phyloP scores from a whole-genome alignment of 2,113 vertebrate species.

The Spermophilus dauricus region DNA sequence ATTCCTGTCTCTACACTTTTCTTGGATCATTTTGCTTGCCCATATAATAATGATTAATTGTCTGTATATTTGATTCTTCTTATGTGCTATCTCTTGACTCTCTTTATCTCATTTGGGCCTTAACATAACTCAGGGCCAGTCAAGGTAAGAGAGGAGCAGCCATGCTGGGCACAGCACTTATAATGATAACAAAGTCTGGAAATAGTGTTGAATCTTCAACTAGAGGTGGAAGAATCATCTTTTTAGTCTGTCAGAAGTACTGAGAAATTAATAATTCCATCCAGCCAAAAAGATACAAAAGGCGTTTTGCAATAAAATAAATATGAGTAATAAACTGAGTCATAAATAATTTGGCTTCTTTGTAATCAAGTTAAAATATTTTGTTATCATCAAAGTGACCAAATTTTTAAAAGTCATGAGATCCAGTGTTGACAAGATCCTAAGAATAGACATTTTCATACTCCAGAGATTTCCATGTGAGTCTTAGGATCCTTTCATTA shows the following conservation, averaged over 20 bases:
- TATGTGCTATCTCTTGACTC: not conserved
- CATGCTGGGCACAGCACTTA: not conserved
- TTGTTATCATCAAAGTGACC: not conserved
- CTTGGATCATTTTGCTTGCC: not conserved
- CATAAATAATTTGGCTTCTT: not conserved
- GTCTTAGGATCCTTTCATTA: not conserved
- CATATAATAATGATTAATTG: not conserved
- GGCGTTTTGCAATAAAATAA: not conserved
- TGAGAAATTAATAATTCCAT: not conserved
- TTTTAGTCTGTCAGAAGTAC: not conserved
- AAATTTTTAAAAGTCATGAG: conserved; percentile 2
- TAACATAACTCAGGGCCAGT: not conserved
- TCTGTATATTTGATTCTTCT: not conserved
- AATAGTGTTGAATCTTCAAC: not conserved
- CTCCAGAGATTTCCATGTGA: not conserved
- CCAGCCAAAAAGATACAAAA: not conserved
- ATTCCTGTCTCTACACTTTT: not conserved
- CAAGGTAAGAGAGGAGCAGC: not conserved
- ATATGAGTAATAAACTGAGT: not conserved
- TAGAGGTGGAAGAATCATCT: not conserved
- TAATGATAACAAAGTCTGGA: not conserved
- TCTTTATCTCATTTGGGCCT: not conserved
- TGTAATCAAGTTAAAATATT: conserved; percentile 13
- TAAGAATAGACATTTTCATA: not conserved
- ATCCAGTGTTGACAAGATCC: not conserved